Conservation (phyloP, 2,113 vertebrate species). For the Oostethus manadensis region DNA sequence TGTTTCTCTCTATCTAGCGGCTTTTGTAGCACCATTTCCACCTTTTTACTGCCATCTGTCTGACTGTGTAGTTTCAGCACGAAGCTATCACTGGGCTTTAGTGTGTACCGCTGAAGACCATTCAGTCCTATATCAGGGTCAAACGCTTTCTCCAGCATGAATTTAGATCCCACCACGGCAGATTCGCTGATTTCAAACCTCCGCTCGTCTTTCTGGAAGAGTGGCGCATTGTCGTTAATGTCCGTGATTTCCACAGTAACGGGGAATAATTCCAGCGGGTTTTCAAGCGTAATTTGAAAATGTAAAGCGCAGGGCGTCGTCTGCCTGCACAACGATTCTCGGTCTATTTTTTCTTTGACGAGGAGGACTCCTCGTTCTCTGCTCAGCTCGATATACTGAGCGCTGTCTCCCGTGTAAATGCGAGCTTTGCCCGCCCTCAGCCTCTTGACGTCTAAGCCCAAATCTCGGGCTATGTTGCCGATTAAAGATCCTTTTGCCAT, state of each 20-base stretch:
- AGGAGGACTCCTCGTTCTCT: conserved; percentile 57
- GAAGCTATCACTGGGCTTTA: conserved; percentile 62
- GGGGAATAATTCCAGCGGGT: conserved; percentile 67
- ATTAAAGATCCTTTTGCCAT: conserved; percentile 69
- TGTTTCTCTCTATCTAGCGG: conserved; percentile 49
- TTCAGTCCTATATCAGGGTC: conserved; percentile 74
- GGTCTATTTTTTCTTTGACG: conserved; percentile 73
- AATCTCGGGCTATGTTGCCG: conserved; percentile 67
- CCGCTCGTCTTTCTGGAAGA: conserved; percentile 39
- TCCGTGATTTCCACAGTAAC: conserved; percentile 67
- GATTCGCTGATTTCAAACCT: conserved; percentile 55
- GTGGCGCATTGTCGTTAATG: conserved; percentile 65
- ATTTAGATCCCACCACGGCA: conserved; percentile 38
- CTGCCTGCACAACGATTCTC: conserved; percentile 72
- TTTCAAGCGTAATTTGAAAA: conserved; percentile 71
- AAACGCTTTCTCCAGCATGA: conserved; percentile 70
- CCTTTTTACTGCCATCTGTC: conserved; percentile 43
- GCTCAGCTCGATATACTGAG: conserved; percentile 64
- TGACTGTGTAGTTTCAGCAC: conserved; percentile 44
- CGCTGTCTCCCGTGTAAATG: conserved; percentile 61
- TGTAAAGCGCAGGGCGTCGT: conserved; percentile 64
- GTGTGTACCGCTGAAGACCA: conserved; percentile 65
- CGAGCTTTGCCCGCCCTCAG: conserved; percentile 63
- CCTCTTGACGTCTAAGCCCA: conserved; percentile 63
- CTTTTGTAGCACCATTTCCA: conserved; percentile 53